A percentile compares a stretch with the other conserved stretches of the same genome.
phyloP scores from a whole-genome alignment of 2,113 vertebrate genomes.

The Calidris pugnax region DNA sequence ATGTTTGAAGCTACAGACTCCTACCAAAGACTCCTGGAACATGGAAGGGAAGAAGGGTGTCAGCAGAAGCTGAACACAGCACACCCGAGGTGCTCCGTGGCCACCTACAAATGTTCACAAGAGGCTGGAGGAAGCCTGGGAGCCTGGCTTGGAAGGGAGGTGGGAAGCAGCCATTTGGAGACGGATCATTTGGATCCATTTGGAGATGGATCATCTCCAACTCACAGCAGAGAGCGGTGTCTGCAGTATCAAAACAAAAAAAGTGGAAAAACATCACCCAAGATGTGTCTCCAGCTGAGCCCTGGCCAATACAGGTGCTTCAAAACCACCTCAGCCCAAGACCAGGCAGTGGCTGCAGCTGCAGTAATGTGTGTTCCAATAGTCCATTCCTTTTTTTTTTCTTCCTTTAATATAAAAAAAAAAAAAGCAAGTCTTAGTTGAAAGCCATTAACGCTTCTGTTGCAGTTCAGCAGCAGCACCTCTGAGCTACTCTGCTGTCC shows the following conservation, averaged over 20 bases:
- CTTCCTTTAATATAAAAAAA: background rate
- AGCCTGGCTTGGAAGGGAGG: background rate
- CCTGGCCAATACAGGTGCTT: background rate
- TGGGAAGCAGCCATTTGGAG: background rate
- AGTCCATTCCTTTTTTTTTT: background rate
- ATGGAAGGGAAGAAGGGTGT: background rate
- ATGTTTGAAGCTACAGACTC: background rate
- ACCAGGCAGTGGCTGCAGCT: background rate
- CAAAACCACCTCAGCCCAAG: background rate
- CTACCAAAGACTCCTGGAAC: background rate
- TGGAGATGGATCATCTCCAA: background rate
- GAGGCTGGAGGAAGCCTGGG: background rate
- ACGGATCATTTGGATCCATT: background rate
- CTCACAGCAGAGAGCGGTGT: background rate
- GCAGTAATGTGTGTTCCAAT: fast-evolving
- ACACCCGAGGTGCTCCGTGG: background rate
- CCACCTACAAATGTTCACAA: background rate
- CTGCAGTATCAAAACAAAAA: background rate
- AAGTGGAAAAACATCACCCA: background rate
- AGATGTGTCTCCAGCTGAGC: background rate
- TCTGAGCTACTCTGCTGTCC: constrained; percentile 86
- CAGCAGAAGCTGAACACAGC: background rate
- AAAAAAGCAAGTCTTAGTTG: background rate
- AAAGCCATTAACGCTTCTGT: fast-evolving
- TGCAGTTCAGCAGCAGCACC: background rate